Evolutionary conservation across 1,140 invertebrate species (phyloP).

Genomic region (Goniozus legneri): DNA sequence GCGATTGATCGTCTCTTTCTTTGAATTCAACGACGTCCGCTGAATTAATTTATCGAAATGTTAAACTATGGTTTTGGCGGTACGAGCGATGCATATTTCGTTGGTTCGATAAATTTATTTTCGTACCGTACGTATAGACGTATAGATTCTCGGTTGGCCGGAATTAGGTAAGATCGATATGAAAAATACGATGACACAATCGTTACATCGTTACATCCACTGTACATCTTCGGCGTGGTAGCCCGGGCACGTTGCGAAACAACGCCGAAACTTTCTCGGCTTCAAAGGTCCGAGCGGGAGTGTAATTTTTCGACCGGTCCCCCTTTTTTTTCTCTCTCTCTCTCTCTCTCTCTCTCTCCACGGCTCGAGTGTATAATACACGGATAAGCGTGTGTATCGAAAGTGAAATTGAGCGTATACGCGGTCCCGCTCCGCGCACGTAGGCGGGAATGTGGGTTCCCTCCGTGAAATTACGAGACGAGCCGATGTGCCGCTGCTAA

Average conservation of each 20-base stretch:
- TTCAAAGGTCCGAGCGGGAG: slow-evolving; percentile 5
- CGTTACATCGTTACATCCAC: slow-evolving; percentile 8
- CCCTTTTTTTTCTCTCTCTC: neutral
- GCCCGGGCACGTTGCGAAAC: slow-evolving; percentile 23
- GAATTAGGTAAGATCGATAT: neutral
- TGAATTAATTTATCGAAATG: too few species aligned
- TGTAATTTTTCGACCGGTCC: slow-evolving; percentile 3
- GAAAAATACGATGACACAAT: slow-evolving; percentile 10
- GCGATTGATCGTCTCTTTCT: too few species aligned
- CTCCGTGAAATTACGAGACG: too few species aligned
- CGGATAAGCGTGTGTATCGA: slow-evolving; percentile 7
- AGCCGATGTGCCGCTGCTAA: too few species aligned
- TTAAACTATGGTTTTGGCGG: too few species aligned
- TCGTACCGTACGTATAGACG: too few species aligned
- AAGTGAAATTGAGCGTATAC: slow-evolving; percentile 25
- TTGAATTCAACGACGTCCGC: too few species aligned
- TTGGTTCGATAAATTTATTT: too few species aligned
- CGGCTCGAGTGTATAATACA: too few species aligned
- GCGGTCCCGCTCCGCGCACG: neutral
- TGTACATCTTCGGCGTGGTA: slow-evolving; percentile 5
- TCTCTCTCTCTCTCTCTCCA: too few species aligned
- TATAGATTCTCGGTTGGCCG: neutral
- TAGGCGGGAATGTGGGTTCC: neutral
- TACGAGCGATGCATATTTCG: too few species aligned
- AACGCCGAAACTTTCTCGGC: slow-evolving; percentile 18